Conservation (phyloP, 2,797 vertebrate genomes). For the Malurus splendens region DNA sequence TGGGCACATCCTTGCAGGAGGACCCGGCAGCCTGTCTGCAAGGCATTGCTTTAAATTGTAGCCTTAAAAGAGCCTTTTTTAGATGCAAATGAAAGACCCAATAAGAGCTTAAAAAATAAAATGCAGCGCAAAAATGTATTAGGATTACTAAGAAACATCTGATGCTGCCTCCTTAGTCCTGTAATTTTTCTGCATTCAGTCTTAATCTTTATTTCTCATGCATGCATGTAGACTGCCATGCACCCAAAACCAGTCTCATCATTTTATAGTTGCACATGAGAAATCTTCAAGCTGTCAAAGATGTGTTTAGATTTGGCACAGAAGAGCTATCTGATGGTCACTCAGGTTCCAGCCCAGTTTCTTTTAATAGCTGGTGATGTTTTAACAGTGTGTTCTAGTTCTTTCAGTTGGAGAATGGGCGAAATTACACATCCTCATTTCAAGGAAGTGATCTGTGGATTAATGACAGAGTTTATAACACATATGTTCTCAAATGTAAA, state of each 20-base stretch:
- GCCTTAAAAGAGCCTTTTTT: slow-evolving; percentile 53
- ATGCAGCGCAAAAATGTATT: background rate
- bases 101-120: background rate
- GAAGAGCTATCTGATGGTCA: slow-evolving; percentile 14
- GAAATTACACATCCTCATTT: slow-evolving; percentile 16
- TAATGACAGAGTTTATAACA: slow-evolving; percentile 31
- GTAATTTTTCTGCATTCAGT: background rate
- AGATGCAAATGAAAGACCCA: slow-evolving; percentile 46
- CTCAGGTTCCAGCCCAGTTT: background rate
- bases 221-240: background rate
- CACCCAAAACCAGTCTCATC: background rate
- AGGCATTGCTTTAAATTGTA: slow-evolving; percentile 40
- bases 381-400: slow-evolving; percentile 28
- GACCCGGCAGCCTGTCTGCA: slow-evolving; percentile 52
- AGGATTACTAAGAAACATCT: background rate
- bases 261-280: background rate
- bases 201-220: background rate
- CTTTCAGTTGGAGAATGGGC: background rate
- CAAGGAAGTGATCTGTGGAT: background rate
- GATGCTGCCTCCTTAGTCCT: background rate
- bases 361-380: slow-evolving; percentile 23
- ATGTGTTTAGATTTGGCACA: slow-evolving; percentile 8
- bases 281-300: background rate
- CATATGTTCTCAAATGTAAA: background rate
- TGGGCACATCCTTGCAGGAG: slow-evolving; percentile 42